Base-by-base conservation (phyloP, 1,140 invertebrate genomes). In the Scaptomyza hsui region DNA sequence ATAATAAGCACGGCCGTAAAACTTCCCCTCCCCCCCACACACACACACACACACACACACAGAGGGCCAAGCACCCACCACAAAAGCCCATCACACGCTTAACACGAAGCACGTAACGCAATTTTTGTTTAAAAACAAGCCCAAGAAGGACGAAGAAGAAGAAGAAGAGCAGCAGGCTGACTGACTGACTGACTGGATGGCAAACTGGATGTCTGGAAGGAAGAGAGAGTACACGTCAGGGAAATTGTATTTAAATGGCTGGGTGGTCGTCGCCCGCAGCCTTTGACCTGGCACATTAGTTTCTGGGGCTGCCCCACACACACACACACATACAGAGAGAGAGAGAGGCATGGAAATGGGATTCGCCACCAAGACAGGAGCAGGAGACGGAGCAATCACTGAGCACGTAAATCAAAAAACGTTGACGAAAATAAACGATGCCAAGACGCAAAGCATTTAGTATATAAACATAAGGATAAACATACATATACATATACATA, bases 391-490 rank as follows among this genome's bases (percentile, higher is more conserved):
- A 45, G 63, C 75, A 78, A 78, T 79, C 75, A 61, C 75, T 62
- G 41, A 59, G 76, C 75, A 79, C 76, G 76, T 79, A 79, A 79
- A 79, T 79, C 76, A 79, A 75, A 76, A 78, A 51, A 19, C 64
- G 69, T 74, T 78, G 76, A 78, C 76, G 70, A 78, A 79, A 76
- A 78, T 69, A 53, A 53, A 37, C 51, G 51, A 35, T 53, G 32
- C 32, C 12, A 37, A 12, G 32, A n/a, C 32, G n/a, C 32, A 37
- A 37, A 35, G 32, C 32, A n/a, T 35, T 29, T 29, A 29, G 26
- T 29, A 29, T 7, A 35, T 35, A 35, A 5, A n/a, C n/a, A n/a
- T n/a, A n/a, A n/a, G n/a, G n/a, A n/a, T 24, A 24, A 4, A 24
- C 24, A 6, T 24, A 24, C 24, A 24, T 3, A 35, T 35, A 35